A percentile compares a stretch with the other conserved stretches of the same genome.
Evolutionary conservation across 1,140 invertebrate genomes (phyloP).

Genomic region (Heliconius melpomene): DNA sequence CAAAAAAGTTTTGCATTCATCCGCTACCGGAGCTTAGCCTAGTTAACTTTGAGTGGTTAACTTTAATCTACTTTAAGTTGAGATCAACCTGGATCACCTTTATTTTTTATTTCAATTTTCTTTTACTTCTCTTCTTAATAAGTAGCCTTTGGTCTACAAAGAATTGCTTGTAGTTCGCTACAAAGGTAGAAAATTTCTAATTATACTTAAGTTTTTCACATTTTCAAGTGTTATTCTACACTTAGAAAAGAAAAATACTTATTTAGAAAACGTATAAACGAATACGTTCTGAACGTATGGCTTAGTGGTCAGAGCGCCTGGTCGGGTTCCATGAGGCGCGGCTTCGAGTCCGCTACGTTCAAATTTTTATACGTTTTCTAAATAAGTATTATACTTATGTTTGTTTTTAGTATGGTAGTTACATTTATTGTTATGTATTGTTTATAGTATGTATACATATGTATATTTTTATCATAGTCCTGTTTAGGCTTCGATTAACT

Average conservation of each 20-base stretch:
- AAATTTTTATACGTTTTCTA: no score
- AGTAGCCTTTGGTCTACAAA: slow-evolving; percentile 33
- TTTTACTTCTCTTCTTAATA: slow-evolving; percentile 39
- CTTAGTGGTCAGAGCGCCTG: no score
- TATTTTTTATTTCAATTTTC: slow-evolving; percentile 58
- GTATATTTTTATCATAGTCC: no score
- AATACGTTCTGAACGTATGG: no score
- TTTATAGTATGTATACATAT: no score
- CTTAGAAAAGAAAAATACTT: no score
- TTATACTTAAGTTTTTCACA: not conserved
- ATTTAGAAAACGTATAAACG: no score
- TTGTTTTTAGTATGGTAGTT: not conserved
- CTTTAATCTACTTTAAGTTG: slow-evolving; percentile 61
- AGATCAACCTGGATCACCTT: slow-evolving; percentile 54
- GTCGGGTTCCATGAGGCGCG: no score
- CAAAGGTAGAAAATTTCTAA: not conserved
- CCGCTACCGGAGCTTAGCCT: slow-evolving; percentile 48
- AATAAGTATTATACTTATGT: no score
- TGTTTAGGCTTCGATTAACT: no score
- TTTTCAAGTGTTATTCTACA: no score
- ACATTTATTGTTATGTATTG: not conserved
- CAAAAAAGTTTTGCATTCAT: slow-evolving; percentile 47
- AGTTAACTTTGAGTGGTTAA: slow-evolving; percentile 61
- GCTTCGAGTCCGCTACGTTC: no score
- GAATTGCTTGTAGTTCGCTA: slow-evolving; percentile 25